These are phyloP conservation scores for Aphyosemion australe DNA, from an alignment of 2,113 vertebrate species.

Conservation along the genomic window DNA sequence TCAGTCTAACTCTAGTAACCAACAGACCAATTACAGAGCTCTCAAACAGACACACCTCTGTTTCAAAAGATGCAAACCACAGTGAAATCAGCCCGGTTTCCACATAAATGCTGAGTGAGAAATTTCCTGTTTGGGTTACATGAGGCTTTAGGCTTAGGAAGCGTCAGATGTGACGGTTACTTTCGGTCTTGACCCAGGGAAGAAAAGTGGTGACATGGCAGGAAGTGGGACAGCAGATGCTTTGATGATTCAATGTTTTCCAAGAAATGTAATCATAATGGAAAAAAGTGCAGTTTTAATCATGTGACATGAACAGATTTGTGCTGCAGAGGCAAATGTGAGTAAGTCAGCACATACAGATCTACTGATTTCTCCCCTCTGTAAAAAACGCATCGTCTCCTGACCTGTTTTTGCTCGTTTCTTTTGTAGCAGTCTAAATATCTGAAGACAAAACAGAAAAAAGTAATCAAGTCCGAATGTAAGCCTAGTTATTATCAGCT, in stretches of 20 bases:
- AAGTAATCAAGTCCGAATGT: too few relatives aligned
- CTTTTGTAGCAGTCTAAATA: too few relatives aligned
- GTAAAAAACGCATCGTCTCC: too few relatives aligned
- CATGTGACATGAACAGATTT: too few relatives aligned
- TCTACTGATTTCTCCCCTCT: too few relatives aligned
- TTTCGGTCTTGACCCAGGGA: neutral
- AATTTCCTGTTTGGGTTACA: slow-evolving; percentile 18
- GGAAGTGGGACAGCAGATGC: slow-evolving; percentile 16
- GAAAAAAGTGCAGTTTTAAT: too few relatives aligned
- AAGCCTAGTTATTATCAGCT: too few relatives aligned
- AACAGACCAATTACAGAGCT: neutral
- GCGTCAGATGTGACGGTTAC: slow-evolving; percentile 3
- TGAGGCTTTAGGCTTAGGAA: slow-evolving; percentile 6
- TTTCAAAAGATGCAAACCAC: neutral
- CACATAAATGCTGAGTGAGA: slow-evolving; percentile 2
- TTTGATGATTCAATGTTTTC: neutral
- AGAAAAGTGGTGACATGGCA: slow-evolving; percentile 7
- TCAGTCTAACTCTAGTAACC: neutral
- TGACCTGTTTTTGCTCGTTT: too few relatives aligned
- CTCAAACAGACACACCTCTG: neutral
- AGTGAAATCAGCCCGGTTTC: neutral
- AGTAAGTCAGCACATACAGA: too few relatives aligned
- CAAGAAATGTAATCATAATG: neutral
- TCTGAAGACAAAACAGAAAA: too few relatives aligned
- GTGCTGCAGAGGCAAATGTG: too few relatives aligned